phyloP scores from a whole-genome alignment of 2,888 invertebrate genomes.

The Phoronis australis region DNA sequence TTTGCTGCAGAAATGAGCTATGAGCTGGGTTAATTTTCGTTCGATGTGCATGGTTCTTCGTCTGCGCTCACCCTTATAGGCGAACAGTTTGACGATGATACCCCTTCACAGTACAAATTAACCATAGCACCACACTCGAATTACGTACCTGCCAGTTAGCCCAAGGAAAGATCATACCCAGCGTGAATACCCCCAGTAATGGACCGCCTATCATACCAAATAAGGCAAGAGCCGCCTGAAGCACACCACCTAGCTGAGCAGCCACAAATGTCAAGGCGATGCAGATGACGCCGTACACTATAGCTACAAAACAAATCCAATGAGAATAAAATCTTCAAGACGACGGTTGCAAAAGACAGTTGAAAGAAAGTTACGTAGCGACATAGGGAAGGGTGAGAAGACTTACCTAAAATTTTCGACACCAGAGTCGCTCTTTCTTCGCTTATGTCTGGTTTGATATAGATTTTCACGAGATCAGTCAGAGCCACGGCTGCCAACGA shows the following conservation, averaged over 20 bases:
- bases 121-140: not conserved
- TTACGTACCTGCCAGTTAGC: slow-evolving; percentile 42
- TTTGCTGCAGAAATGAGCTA: too few species aligned
- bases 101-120: too few species aligned
- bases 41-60: too few species aligned
- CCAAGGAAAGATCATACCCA: slow-evolving; percentile 57
- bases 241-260: slow-evolving; percentile 77
- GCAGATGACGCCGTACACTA: slow-evolving; percentile 68
- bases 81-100: too few species aligned
- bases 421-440: slow-evolving; percentile 71
- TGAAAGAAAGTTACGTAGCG: too few species aligned
- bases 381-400: too few species aligned
- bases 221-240: slow-evolving; percentile 46
- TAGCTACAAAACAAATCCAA: slow-evolving; percentile 56
- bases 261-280: slow-evolving; percentile 81
- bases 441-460: slow-evolving; percentile 64
- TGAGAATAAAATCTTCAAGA: not conserved
- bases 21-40: too few species aligned
- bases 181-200: slow-evolving; percentile 45
- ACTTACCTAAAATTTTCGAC: slow-evolving; percentile 62
- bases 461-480: slow-evolving; percentile 76
- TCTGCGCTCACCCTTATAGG: too few species aligned
- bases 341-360: slow-evolving; percentile 29
- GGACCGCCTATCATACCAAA: slow-evolving; percentile 52
- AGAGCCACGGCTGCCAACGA: slow-evolving; percentile 86